phyloP scores from a whole-genome alignment of 2,113 vertebrate genomes.

The Emberiza fucata region DNA sequence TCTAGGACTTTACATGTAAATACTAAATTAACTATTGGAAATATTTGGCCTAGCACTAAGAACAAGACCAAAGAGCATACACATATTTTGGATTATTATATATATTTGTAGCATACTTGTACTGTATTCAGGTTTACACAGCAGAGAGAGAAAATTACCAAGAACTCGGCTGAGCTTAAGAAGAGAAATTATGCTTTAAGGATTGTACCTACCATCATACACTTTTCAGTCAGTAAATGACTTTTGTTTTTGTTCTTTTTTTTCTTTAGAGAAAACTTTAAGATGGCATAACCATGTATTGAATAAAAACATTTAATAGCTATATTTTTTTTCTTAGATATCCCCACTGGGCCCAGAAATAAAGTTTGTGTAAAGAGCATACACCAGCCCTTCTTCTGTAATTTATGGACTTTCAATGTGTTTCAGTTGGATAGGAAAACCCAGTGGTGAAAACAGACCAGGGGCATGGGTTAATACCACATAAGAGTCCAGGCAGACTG shows the following conservation, averaged over 20 bases:
- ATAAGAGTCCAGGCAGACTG: neutral
- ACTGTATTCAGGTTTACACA: neutral
- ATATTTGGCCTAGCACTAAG: neutral
- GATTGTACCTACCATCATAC: neutral
- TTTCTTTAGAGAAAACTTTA: neutral
- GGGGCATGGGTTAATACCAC: neutral
- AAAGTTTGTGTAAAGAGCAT: neutral
- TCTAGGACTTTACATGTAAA: neutral
- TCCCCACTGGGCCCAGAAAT: neutral
- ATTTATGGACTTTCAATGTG: neutral
- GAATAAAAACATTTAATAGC: neutral
- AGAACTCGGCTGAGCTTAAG: neutral
- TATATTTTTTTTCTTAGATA: neutral
- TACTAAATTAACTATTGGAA: neutral
- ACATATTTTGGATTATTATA: neutral
- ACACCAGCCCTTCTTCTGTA: neutral
- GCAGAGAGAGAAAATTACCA: neutral
- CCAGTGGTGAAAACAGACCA: neutral
- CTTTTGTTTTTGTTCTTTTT: neutral
- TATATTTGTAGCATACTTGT: neutral
- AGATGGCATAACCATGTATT: neutral
- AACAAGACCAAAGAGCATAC: neutral
- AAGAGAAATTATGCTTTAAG: neutral
- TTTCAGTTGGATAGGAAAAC: neutral
- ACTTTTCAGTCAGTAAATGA: constrained; percentile 8